A percentile compares a stretch with the other conserved stretches of the same genome.
Conservation (phyloP, 2,113 vertebrate genomes). For the Vimba vimba region DNA sequence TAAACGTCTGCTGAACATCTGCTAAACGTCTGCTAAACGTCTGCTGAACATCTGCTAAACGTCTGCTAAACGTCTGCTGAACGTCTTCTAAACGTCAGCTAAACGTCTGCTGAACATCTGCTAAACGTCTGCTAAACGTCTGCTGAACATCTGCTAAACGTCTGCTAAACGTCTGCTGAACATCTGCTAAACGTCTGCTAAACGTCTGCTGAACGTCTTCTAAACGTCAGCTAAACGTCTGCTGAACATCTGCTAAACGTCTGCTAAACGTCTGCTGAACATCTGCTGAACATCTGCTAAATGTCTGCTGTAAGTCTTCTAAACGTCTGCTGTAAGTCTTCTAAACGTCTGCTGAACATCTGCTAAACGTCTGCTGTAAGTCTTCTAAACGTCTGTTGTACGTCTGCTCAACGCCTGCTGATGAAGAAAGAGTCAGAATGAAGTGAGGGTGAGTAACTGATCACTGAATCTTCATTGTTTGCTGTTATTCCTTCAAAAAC, state of each 20-base stretch:
- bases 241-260: accelerated
- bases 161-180: too few species aligned
- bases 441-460: not conserved
- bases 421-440: not conserved
- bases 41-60: accelerated
- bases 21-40: accelerated
- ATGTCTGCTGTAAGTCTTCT: accelerated
- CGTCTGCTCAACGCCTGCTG: too few species aligned
- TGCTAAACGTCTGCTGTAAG: accelerated
- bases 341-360: too few species aligned
- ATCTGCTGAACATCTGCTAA: accelerated
- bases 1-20: accelerated
- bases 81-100: too few species aligned
- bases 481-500: not conserved
- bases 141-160: accelerated
- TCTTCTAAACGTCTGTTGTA: too few species aligned
- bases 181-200: too few species aligned
- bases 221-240: too few species aligned
- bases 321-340: accelerated
- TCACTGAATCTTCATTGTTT: not conserved
- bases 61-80: accelerated
- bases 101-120: too few species aligned
- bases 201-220: too few species aligned
- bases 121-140: too few species aligned
- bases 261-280: too few species aligned